phyloP scores from a whole-genome alignment of 1,140 invertebrate genomes.

The Adoxophyes honmai region DNA sequence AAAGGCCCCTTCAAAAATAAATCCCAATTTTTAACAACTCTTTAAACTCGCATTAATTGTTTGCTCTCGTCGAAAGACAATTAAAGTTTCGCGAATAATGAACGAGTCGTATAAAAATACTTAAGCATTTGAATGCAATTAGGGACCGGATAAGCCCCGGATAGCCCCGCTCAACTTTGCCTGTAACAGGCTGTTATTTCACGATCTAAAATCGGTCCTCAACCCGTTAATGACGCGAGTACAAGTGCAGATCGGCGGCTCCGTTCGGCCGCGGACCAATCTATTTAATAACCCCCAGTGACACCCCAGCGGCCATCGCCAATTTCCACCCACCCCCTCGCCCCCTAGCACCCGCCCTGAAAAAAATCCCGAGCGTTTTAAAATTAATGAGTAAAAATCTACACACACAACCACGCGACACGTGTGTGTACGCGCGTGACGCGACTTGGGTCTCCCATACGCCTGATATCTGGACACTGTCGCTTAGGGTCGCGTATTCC shows the following conservation, averaged over 20 bases:
- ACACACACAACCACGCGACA: conserved; percentile 60
- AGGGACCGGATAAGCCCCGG: conserved; percentile 52
- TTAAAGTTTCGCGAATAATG: conserved; percentile 24
- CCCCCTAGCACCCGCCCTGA: conserved; percentile 73
- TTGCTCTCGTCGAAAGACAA: conserved; percentile 17
- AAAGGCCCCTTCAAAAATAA: not conserved
- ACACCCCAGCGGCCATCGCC: conserved; percentile 75
- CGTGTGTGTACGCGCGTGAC: conserved; percentile 46
- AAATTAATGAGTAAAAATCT: conserved; percentile 79
- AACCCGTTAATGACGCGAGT: conserved; percentile 77
- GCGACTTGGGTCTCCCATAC: too few species aligned
- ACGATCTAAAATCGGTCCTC: conserved; percentile 77
- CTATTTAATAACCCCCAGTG: conserved; percentile 77
- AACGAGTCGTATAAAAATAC: conserved; percentile 45
- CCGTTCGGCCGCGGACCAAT: conserved; percentile 77
- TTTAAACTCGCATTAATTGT: conserved; percentile 15
- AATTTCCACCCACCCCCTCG: conserved; percentile 64
- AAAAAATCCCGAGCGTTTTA: conserved; percentile 78
- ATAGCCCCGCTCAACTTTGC: conserved; percentile 72
- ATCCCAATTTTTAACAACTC: conserved; percentile 14
- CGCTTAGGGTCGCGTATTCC: conserved; percentile 35
- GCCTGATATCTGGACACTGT: conserved; percentile 26
- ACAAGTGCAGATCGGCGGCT: conserved; percentile 74
- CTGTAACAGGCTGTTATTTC: conserved; percentile 75
- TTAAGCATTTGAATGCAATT: conserved; percentile 64